Evolutionary conservation across 2,113 vertebrate genomes (phyloP), one percentile per base, ranked within the genome.

Genomic region (Mirounga angustirostris): DNA sequence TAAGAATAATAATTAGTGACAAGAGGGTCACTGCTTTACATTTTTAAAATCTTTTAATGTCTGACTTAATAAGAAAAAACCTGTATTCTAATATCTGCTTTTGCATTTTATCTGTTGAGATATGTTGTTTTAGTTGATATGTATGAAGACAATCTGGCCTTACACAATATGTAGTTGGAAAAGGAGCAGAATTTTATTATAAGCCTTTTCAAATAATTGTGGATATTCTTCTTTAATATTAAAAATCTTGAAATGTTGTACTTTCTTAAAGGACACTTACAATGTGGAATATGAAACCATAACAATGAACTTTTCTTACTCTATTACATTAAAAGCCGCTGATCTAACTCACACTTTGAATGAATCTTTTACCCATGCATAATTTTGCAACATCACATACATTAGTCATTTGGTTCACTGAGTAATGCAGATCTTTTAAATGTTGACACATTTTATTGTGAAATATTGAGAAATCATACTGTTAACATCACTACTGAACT

Each of bases 51-150:
- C 15, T 92, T 95, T 74, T 30, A 40, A 63, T 93, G 16, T n/a
- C 46, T 91, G 18, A 2, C 7, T 80, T 58, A 30, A 76, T 63
- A 87, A 96, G 58, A 82, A 88, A 40, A 24, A 8, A 9, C 18
- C 10, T 97, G 21, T 4, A 67, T 87, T 79, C 36, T 93, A 82
- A 59, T 65, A 85, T 13, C 24, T 89, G 3, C 11, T 58, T 97
- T 33, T 85, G 59, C 46, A 71, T 61, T 94, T 95, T 65, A 86
- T 94, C 33, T 93, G 54, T 18, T 92, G 78, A 91, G 63, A 76
- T 50, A 71, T 28, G 2, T 10, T 76, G 5, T 26, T 97, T 88
- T 86, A 13, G 28, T 46, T 85, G 54, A 76, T 59, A 1, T 46
- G 33, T n/a, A 12, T 67, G 19, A 82, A 89, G 56, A 83, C 71